Conservation (phyloP, 2,888 invertebrate species). For the Amaurobius ferox region DNA sequence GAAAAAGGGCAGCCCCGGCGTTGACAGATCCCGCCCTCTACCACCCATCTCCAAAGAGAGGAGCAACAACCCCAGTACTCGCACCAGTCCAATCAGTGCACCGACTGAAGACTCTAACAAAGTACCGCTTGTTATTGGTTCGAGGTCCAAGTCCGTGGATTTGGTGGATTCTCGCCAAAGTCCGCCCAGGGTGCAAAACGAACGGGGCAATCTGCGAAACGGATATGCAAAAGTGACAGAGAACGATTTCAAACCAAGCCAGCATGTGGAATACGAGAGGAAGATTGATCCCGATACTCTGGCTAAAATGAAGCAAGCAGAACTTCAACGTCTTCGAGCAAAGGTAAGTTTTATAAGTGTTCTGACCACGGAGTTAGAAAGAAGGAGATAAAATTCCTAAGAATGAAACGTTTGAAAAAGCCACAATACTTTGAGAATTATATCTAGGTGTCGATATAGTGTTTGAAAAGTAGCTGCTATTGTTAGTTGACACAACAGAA, state of each 20-base stretch:
- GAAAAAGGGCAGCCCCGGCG: conserved; percentile 70
- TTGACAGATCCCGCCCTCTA: conserved; percentile 68
- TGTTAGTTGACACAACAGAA: no score
- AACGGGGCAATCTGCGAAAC: neutral
- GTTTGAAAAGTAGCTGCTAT: no score
- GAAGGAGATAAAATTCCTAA: no score
- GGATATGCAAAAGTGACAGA: neutral
- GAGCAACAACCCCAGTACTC: conserved; percentile 17
- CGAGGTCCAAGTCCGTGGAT: conserved; percentile 39
- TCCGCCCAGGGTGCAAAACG: neutral
- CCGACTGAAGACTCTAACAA: conserved; percentile 10
- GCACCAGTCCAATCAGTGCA: conserved; percentile 33
- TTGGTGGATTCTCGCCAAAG: conserved; percentile 5
- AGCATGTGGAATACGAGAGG: neutral
- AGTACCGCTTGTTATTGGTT: neutral
- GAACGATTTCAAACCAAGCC: neutral
- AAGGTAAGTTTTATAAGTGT: conserved; percentile 29
- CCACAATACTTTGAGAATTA: no score
- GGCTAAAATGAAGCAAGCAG: conserved; percentile 48
- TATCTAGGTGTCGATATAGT: no score
- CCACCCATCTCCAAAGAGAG: conserved; percentile 60
- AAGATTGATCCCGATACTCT: conserved; percentile 29
- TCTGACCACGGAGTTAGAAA: no score
- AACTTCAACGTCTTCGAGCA: conserved; percentile 42
- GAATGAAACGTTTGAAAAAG: no score